A percentile compares a stretch with the other conserved stretches of the same genome.
phyloP scores from a whole-genome alignment of 2,113 vertebrate genomes.

The Ramphastos sulfuratus region DNA sequence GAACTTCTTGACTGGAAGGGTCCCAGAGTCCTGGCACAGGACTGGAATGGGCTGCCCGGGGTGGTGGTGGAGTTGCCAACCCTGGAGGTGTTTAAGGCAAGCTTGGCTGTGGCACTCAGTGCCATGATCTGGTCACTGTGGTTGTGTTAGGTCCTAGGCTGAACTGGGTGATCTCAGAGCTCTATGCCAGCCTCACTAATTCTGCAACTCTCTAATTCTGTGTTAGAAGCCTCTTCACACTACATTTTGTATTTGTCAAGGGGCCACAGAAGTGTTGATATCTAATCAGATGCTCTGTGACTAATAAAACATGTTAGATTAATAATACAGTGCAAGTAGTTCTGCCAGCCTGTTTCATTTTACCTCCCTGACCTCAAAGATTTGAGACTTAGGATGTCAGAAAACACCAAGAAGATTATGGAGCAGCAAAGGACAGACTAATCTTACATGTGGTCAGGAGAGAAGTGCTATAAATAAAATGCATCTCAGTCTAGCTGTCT shows the following conservation, averaged over 20 bases:
- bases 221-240: constrained; percentile 26
- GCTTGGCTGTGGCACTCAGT: no score
- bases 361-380: not conserved
- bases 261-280: not conserved
- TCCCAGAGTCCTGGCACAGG: no score
- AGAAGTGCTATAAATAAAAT: constrained; percentile 39
- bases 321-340: constrained; percentile 45
- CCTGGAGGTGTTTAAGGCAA: no score
- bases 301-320: constrained; percentile 49
- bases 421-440: constrained; percentile 3
- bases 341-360: constrained; percentile 47
- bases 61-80: no score
- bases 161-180: no score
- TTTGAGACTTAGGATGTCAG: constrained; percentile 24
- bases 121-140: no score
- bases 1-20: no score
- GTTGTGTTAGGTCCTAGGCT: no score
- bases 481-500: not conserved
- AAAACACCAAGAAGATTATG: constrained; percentile 37
- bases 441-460: constrained; percentile 16
- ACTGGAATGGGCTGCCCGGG: not conserved
- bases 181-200: no score
- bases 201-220: not conserved
- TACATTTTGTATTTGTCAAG: constrained; percentile 25
- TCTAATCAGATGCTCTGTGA: constrained; percentile 19